Conservation (phyloP, 2,888 invertebrate species). For the Elysia crispata region DNA sequence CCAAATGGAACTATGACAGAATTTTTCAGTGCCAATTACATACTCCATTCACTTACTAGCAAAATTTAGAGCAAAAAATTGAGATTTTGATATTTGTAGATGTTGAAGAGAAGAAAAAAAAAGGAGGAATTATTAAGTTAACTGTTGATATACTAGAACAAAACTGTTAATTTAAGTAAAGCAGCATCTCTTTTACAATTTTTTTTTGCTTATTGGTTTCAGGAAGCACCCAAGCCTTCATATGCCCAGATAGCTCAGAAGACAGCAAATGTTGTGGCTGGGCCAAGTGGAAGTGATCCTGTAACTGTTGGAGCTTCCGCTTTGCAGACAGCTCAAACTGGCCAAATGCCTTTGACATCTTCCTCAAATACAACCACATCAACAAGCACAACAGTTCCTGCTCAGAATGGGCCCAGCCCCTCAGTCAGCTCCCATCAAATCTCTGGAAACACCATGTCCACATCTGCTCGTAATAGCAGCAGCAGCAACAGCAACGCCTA, state of each 20-base stretch:
- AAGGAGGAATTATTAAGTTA: no score
- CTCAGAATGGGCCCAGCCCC: slow-evolving; percentile 30
- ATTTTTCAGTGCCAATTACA: no score
- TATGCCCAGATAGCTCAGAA: slow-evolving; percentile 43
- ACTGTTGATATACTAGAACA: no score
- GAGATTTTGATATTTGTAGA: no score
- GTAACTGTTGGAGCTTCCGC: neutral
- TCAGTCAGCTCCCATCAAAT: no score
- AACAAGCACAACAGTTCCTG: neutral
- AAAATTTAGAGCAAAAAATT: no score
- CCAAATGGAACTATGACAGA: no score
- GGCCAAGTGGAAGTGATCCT: neutral
- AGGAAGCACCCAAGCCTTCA: slow-evolving; percentile 42
- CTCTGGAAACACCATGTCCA: neutral
- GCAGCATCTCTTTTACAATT: no score
- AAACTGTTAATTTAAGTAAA: no score
- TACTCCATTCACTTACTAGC: no score
- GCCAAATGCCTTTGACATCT: neutral
- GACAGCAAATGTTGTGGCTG: slow-evolving; percentile 34
- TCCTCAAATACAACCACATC: no score
- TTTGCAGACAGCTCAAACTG: slow-evolving; percentile 22
- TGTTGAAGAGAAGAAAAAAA: no score
- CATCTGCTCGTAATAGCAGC: slow-evolving; percentile 19
- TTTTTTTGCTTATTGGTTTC: neutral
- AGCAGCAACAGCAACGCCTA: neutral